Evolutionary conservation across 1,140 invertebrate genomes (phyloP).

Genomic region (Diploscapter pachys): DNA sequence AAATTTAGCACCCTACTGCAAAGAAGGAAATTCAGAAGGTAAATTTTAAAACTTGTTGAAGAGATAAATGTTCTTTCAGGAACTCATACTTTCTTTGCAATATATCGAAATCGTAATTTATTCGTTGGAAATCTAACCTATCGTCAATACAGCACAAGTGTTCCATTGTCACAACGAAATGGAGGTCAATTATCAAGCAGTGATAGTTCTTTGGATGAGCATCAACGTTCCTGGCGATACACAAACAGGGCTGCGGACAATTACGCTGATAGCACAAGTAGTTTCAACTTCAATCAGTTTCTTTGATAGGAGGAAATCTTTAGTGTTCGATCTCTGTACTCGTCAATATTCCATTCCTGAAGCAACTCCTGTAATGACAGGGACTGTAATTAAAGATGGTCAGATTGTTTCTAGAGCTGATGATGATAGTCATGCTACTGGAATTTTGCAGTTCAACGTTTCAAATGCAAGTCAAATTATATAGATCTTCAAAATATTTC

Average conservation of each 20-base stretch:
- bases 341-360: no score
- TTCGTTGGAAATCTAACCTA: slow-evolving; percentile 9
- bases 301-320: no score
- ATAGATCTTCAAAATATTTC: neutral
- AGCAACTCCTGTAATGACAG: neutral
- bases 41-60: no score
- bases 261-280: no score
- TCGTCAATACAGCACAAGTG: neutral
- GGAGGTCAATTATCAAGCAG: neutral
- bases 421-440: neutral
- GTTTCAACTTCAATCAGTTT: no score
- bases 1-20: no score
- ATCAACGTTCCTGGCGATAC: no score
- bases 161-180: neutral
- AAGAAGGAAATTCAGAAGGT: no score
- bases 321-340: no score
- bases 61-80: no score
- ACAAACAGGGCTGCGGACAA: no score
- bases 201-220: neutral
- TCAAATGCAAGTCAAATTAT: neutral
- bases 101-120: slow-evolving; percentile 19
- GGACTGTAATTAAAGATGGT: neutral
- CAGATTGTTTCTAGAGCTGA: neutral
- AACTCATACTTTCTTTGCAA: slow-evolving; percentile 19
- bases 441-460: slow-evolving; percentile 22